Evolutionary conservation across 2,888 invertebrate genomes (phyloP).

Genomic region (Amphiduros pacificus): DNA sequence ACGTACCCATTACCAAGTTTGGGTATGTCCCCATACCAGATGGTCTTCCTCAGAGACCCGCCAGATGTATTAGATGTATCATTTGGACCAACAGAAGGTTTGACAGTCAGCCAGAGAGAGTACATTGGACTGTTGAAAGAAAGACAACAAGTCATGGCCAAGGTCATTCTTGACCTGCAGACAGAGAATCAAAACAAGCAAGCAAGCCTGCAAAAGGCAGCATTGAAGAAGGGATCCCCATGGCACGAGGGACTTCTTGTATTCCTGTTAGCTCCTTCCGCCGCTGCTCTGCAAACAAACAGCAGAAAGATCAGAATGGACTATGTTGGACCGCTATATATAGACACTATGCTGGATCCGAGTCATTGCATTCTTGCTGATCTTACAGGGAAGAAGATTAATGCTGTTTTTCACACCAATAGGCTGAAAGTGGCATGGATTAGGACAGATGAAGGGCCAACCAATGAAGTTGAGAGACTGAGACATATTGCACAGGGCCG

Average conservation of each 20-base stretch:
- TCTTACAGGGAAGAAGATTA: background rate
- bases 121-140: background rate
- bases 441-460: background rate
- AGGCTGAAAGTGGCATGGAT: background rate
- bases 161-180: background rate
- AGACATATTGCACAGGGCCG: background rate
- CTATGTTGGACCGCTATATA: background rate
- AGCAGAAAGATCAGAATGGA: background rate
- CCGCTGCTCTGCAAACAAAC: background rate
- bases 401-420: background rate
- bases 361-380: background rate
- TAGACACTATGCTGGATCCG: background rate
- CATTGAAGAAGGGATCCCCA: background rate
- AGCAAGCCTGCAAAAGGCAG: too few relatives aligned
- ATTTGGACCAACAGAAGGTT: background rate
- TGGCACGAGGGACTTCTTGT: background rate
- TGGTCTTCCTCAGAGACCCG: background rate
- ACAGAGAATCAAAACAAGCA: background rate
- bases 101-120: background rate
- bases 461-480: background rate
- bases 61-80: background rate
- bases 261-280: background rate
- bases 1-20: background rate
- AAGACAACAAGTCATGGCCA: background rate
- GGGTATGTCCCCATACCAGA: background rate